Conservation (phyloP, 2,113 vertebrate species). For the Trochalopteron elliotii region DNA sequence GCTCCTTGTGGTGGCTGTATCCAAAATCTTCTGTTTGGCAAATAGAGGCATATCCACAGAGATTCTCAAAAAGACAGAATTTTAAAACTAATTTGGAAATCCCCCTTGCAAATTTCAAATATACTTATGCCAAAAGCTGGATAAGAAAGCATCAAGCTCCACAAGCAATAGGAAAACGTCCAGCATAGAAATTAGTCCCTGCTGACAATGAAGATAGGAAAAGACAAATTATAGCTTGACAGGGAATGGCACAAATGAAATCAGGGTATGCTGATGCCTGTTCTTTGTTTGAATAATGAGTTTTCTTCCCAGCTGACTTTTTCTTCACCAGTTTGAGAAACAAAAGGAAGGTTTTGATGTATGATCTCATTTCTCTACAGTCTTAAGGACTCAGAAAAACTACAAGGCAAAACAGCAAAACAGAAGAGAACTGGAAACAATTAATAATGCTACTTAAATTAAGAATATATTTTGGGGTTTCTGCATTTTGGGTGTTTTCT, state of each 20-base stretch:
- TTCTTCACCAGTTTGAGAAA: background rate
- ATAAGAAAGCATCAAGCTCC: background rate
- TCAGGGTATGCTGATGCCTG: slow-evolving; percentile 12
- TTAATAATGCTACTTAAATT: background rate
- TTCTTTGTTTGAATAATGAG: background rate
- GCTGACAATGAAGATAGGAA: background rate
- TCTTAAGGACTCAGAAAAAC: background rate
- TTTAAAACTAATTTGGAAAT: background rate
- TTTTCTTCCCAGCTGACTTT: background rate
- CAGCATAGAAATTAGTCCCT: slow-evolving; percentile 2
- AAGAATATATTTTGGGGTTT: background rate
- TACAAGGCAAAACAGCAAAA: slow-evolving; percentile 1
- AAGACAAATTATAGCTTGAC: slow-evolving; percentile 28
- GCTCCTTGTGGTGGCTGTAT: background rate
- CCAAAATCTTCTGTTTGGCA: background rate
- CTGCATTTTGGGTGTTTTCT: slow-evolving; percentile 1
- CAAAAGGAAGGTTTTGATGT: background rate
- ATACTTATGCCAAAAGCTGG: background rate
- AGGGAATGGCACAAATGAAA: background rate
- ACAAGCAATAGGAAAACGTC: background rate
- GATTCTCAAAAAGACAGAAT: background rate
- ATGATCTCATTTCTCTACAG: background rate
- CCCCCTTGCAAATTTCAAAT: background rate
- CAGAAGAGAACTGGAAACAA: background rate
- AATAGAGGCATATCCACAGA: background rate